Percentiles rank a stretch among this genome's conserved stretches.
Conservation (phyloP, 2,888 invertebrate genomes). For the Parthenolecanium corni region DNA sequence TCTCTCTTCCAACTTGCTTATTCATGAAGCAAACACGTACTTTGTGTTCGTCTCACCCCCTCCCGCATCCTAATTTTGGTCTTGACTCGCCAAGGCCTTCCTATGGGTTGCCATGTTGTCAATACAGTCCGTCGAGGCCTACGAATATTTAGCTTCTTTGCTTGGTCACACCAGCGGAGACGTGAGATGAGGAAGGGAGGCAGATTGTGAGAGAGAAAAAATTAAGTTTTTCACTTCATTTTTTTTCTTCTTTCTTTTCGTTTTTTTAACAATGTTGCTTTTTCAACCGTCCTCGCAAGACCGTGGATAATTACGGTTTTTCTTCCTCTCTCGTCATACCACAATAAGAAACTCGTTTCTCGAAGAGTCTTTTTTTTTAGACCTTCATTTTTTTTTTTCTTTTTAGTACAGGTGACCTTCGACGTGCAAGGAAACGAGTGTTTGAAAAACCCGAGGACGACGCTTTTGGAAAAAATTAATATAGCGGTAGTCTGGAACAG, state of each 20-base stretch:
- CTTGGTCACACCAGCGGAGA: conserved; percentile 2
- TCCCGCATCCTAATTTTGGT: background rate
- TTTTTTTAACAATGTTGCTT: conserved; percentile 13
- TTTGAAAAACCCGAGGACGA: too few species aligned
- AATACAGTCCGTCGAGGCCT: conserved; percentile 16
- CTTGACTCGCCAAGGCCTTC: conserved; percentile 13
- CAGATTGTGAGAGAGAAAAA: too few species aligned
- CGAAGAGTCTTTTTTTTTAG: background rate
- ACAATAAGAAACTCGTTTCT: conserved; percentile 15
- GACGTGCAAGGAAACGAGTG: too few species aligned
- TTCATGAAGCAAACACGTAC: too few species aligned
- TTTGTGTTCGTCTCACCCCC: background rate
- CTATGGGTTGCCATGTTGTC: conserved; percentile 6
- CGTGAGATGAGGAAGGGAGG: background rate
- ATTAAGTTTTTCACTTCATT: background rate
- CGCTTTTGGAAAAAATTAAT: too few species aligned
- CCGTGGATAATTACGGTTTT: conserved; percentile 23
- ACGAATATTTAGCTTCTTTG: conserved; percentile 11
- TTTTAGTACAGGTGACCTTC: too few species aligned
- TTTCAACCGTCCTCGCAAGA: conserved; percentile 4
- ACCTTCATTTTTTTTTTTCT: too few species aligned
- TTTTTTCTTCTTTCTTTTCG: background rate
- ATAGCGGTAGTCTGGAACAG: too few species aligned
- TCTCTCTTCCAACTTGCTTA: too few species aligned
- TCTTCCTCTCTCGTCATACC: conserved; percentile 5